phyloP scores from a whole-genome alignment of 2,888 invertebrate species.

The Cephalotes varians region DNA sequence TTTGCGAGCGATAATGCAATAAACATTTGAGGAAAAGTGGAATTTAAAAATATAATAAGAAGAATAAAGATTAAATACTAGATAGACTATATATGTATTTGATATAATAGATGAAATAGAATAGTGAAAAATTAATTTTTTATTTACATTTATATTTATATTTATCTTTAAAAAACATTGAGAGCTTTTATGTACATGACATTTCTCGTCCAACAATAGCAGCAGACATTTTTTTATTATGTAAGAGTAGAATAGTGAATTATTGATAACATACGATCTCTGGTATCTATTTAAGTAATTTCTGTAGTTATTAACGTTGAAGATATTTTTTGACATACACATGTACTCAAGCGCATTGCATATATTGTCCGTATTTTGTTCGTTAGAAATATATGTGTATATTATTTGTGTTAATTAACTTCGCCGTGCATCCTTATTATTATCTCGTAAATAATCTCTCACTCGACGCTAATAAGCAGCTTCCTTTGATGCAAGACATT shows the following conservation, averaged over 20 bases:
- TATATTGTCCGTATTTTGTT: not conserved
- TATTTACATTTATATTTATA: too few species aligned
- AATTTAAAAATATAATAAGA: not conserved
- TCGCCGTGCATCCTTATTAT: not conserved
- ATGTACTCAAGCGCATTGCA: not conserved
- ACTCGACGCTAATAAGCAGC: slow-evolving; percentile 13
- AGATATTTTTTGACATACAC: not conserved
- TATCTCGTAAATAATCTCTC: slow-evolving; percentile 2
- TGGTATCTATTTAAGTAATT: not conserved
- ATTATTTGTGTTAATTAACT: slow-evolving; percentile 6
- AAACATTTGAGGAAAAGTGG: not conserved
- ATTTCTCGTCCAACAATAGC: slow-evolving; percentile 6
- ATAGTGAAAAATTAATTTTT: too few species aligned
- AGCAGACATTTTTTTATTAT: not conserved
- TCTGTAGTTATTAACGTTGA: not conserved
- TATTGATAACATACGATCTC: not conserved
- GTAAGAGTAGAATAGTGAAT: slow-evolving; percentile 10
- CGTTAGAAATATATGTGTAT: not conserved
- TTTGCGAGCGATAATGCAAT: not conserved
- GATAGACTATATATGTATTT: too few species aligned
- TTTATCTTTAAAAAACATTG: not conserved
- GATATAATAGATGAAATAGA: too few species aligned
- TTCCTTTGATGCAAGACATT: slow-evolving; percentile 16
- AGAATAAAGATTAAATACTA: not conserved
- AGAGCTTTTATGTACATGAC: not conserved